Base-by-base conservation (phyloP, 2,113 vertebrate genomes). In the Elanus axillaris region DNA sequence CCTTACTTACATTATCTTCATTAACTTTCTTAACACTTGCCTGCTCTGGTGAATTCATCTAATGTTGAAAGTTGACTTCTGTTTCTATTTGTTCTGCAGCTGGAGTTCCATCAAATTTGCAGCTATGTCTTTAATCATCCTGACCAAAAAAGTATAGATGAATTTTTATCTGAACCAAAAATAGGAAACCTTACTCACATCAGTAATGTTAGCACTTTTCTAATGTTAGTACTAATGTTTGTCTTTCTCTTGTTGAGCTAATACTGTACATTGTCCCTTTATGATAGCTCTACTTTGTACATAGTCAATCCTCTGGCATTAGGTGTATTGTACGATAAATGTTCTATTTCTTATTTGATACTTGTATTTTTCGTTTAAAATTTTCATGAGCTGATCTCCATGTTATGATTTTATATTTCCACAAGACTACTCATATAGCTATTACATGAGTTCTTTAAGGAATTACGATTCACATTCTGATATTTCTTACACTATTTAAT, bases 401-500 rank as follows among this genome's bases (percentile, higher is more conserved):
- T 48, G 68, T 86, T 93, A 80, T 14, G 40, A 72, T 91, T 96
- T 94, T 71, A 9, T 73, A 84, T 91, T 96, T 88, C 80, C 76
- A 71, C 68, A 42, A 75, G 80, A 55, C 32, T 13, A 63, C 29
- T 95, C 88, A 62, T n/a, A 59, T 3, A 97, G 63, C 72, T 92
- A 95, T 85, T 92, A 87, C 67, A 92, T 0, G 4, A 86, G 56
- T 79, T 93, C 91, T 96, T 92, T 79, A 90, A 76, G 63, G 91
- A 96, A 93, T 93, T 93, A 94, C 34, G 58, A 95, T 94, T 87
- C 81, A 74, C 26, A 80, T 74, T 86, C 58, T 80, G 87, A 16
- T 94, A 92, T 82, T 60, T 81, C 88, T 93, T 88, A 95, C 60
- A 71, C 88, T 83, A 79, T 89, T 95, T 92, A 95, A 92, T 77